Conservation (phyloP, 1,140 invertebrate genomes). For the Hypsibius dujardini region DNA sequence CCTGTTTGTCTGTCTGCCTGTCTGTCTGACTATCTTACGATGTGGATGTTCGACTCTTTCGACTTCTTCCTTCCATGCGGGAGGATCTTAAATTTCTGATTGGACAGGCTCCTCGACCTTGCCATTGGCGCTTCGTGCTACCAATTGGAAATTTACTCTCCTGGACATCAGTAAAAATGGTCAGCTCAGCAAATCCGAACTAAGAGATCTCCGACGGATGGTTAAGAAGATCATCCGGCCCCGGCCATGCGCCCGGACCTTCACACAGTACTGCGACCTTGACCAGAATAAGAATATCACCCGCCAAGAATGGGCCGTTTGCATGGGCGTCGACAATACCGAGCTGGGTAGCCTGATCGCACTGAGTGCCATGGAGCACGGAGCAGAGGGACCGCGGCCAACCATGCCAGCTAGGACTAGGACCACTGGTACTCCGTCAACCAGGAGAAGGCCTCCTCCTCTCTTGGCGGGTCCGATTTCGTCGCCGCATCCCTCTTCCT, state of each 20-base stretch:
- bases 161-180: constrained; percentile 59
- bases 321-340: constrained; percentile 49
- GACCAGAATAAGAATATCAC: constrained; percentile 56
- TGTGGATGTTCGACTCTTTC: too few species aligned
- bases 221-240: constrained; percentile 69
- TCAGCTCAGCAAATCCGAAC: constrained; percentile 54
- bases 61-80: constrained; percentile 19
- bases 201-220: constrained; percentile 53
- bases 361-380: too few species aligned
- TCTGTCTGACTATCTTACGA: too few species aligned
- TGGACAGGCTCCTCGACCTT: background rate
- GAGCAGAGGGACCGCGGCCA: too few species aligned
- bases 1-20: too few species aligned
- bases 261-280: constrained; percentile 62
- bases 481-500: too few species aligned
- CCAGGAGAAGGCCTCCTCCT: too few species aligned
- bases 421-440: too few species aligned
- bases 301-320: constrained; percentile 56
- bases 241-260: constrained; percentile 66
- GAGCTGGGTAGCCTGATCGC: too few species aligned
- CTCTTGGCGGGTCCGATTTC: too few species aligned
- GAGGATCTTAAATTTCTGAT: constrained; percentile 14
- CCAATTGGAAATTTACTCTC: constrained; percentile 69
- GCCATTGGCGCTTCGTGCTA: constrained; percentile 21
- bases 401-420: too few species aligned